Percentiles rank a stretch among this genome's conserved stretches.
Evolutionary conservation across 2,797 vertebrate species (phyloP).

Genomic region (Austrolebias charrua): DNA sequence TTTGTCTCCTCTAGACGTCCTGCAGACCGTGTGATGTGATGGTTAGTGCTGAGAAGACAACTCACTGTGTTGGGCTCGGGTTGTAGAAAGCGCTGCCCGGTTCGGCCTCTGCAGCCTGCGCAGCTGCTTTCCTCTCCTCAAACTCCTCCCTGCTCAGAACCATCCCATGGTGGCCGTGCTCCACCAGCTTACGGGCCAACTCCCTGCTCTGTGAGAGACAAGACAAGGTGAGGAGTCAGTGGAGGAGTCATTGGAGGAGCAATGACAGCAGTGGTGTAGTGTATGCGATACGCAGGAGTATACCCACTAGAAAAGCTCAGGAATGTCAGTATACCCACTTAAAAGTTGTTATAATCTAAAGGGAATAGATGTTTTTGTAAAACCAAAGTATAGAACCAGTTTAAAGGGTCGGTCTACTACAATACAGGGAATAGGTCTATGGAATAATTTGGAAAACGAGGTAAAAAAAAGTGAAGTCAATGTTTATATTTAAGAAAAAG

Average conservation of each 20-base stretch:
- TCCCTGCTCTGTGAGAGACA: constrained; percentile 78
- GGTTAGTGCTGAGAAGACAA: constrained; percentile 30
- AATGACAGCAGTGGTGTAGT: not conserved
- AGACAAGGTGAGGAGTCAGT: constrained; percentile 33
- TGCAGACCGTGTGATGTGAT: not conserved
- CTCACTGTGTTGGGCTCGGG: constrained; percentile 80
- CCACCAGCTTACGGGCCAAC: constrained; percentile 83
- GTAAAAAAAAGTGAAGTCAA: no score
- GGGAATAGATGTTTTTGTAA: no score
- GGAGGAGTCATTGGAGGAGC: constrained; percentile 33
- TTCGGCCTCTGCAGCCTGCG: constrained; percentile 58
- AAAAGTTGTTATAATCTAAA: no score
- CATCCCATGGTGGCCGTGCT: constrained; percentile 82
- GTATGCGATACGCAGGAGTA: no score
- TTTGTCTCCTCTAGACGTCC: constrained; percentile 1
- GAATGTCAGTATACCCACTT: no score
- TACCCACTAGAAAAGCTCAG: no score
- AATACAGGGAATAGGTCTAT: no score
- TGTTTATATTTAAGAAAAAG: no score
- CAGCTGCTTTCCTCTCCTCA: constrained; percentile 80
- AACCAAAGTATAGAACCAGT: no score
- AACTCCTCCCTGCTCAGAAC: constrained; percentile 85
- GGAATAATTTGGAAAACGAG: no score
- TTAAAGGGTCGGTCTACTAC: no score
- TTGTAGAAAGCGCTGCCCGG: constrained; percentile 56